phyloP scores from a whole-genome alignment of 2,797 vertebrate species.

The Sternarchorhynchus goeldii region DNA sequence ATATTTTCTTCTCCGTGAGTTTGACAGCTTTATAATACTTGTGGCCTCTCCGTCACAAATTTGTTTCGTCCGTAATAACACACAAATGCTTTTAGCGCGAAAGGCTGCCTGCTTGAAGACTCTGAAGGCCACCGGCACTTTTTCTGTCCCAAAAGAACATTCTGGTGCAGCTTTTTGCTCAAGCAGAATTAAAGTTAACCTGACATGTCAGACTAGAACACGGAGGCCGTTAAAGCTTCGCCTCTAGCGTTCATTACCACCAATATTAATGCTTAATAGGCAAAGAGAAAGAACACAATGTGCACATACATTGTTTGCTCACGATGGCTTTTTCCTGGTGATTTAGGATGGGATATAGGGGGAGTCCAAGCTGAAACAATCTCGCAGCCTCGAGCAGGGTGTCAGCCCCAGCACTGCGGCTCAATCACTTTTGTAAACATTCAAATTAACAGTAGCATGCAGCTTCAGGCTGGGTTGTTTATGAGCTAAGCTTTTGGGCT shows the following conservation, averaged over 20 bases:
- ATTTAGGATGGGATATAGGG: constrained; percentile 24
- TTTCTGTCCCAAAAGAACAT: too few species aligned
- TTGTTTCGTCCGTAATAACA: too few species aligned
- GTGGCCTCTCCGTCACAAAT: too few species aligned
- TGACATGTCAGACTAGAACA: constrained; percentile 32
- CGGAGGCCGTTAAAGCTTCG: constrained; percentile 23
- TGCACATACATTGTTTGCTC: constrained; percentile 32
- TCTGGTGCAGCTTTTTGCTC: background rate
- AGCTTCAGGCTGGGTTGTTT: constrained; percentile 38
- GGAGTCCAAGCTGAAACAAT: constrained; percentile 27
- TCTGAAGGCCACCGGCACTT: too few species aligned
- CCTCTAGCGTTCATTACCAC: constrained; percentile 52
- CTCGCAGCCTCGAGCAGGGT: constrained; percentile 7
- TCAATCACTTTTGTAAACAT: constrained; percentile 36
- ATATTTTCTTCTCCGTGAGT: too few species aligned
- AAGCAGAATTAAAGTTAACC: too few species aligned
- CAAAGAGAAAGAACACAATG: constrained; percentile 55
- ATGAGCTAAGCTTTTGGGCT: constrained; percentile 30
- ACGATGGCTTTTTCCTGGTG: constrained; percentile 9
- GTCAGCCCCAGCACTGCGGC: constrained; percentile 17
- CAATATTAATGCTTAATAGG: constrained; percentile 51
- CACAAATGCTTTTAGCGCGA: too few species aligned
- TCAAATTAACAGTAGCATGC: constrained; percentile 22
- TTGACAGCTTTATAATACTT: too few species aligned
- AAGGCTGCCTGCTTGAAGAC: too few species aligned